Evolutionary conservation across 2,113 vertebrate species (phyloP).

Genomic region (Petroica traversi): DNA sequence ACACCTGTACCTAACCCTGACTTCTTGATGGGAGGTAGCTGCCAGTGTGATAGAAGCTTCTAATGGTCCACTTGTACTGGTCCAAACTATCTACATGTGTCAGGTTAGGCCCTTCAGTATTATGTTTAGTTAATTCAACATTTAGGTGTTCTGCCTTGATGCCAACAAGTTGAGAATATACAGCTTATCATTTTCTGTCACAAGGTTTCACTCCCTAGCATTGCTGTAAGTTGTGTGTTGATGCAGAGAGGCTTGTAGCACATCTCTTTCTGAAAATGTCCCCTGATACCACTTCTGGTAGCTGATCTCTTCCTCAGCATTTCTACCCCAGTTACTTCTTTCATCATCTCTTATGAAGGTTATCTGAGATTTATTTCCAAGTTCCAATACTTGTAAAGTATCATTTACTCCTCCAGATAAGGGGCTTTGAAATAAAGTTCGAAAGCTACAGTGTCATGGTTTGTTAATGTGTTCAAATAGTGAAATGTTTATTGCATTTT

Average conservation of each 20-base stretch:
- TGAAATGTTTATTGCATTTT: background rate
- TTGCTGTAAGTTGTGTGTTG: background rate
- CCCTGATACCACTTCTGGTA: background rate
- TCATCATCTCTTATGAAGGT: background rate
- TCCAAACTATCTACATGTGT: no score
- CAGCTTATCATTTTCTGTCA: background rate
- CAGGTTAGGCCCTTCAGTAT: background rate
- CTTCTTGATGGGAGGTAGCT: background rate
- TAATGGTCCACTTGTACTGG: no score
- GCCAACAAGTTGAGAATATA: background rate
- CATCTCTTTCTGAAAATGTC: background rate
- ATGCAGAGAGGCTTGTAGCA: background rate
- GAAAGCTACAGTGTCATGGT: background rate
- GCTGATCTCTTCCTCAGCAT: background rate
- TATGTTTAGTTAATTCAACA: background rate
- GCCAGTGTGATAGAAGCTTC: background rate
- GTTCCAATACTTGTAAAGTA: background rate
- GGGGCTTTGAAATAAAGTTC: background rate
- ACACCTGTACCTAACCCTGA: background rate
- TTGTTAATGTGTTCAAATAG: background rate
- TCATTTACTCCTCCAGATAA: background rate
- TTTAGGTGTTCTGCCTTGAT: background rate
- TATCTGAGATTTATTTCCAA: background rate
- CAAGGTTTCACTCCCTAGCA: background rate
- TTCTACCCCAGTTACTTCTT: background rate